Evolutionary conservation across 1,140 invertebrate genomes (phyloP).

Genomic region (Kradibia gibbosae): DNA sequence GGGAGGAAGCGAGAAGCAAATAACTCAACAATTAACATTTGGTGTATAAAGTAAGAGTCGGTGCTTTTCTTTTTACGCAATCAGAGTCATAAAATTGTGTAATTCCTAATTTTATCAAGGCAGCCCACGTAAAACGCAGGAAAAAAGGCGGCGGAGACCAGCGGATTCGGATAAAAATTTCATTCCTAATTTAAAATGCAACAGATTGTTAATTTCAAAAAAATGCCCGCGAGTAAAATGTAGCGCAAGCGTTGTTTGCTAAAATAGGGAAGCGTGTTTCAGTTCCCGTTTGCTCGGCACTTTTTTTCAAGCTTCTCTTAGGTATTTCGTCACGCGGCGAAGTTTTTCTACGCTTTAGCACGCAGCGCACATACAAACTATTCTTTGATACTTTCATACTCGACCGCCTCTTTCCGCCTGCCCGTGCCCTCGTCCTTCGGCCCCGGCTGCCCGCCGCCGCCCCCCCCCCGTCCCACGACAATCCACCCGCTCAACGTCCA

Average conservation of each 20-base stretch:
- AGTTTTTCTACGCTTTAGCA: slow-evolving; percentile 10
- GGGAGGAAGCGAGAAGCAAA: no score
- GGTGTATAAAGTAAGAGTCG: no score
- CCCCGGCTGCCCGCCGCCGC: no score
- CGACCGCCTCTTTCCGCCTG: neutral
- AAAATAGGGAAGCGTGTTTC: neutral
- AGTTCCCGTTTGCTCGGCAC: neutral
- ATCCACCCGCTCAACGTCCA: no score
- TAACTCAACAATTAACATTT: no score
- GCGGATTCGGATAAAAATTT: neutral
- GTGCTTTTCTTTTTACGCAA: no score
- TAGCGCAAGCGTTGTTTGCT: neutral
- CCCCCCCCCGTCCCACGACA: no score
- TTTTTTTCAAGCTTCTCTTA: neutral
- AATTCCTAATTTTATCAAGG: neutral
- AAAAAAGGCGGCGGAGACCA: neutral
- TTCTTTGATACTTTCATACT: slow-evolving; percentile 23
- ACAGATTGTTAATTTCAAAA: neutral
- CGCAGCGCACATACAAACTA: slow-evolving; percentile 8
- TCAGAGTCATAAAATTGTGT: no score
- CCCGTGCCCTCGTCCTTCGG: neutral
- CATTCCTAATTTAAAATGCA: neutral
- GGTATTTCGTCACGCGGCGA: neutral
- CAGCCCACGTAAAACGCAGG: neutral
- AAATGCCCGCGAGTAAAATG: neutral